Percentiles rank a stretch among this genome's conserved stretches.
These are phyloP conservation scores for Tachina lurida DNA, from an alignment of 2,888 invertebrate genomes.

Conservation along the genomic window DNA sequence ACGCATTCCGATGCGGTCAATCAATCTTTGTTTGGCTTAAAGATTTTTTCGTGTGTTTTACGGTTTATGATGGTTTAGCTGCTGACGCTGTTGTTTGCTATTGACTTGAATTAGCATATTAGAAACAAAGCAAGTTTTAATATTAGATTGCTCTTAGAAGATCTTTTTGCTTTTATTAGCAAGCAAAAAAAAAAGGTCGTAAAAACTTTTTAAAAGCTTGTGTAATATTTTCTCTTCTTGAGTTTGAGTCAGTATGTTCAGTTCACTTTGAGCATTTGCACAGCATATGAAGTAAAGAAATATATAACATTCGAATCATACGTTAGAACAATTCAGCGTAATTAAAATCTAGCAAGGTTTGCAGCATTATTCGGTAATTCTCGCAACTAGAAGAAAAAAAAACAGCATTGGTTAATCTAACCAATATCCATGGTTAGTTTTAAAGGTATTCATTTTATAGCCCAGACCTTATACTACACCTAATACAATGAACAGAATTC, in stretches of 20 bases:
- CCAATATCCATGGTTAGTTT: no score
- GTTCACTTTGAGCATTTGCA: not conserved
- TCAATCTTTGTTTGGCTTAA: not conserved
- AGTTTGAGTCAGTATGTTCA: not conserved
- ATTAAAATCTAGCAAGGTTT: no score
- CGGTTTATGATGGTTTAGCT: not conserved
- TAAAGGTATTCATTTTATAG: no score
- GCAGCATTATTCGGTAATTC: no score
- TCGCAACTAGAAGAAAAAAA: no score
- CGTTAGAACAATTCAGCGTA: no score
- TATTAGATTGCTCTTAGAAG: not conserved
- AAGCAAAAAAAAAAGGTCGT: not conserved
- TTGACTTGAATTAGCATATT: conserved; percentile 41
- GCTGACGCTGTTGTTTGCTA: not conserved
- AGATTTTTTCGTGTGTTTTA: not conserved
- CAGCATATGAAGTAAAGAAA: no score
- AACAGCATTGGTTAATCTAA: no score
- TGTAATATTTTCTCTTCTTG: not conserved
- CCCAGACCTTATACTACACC: no score
- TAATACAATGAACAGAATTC: no score
- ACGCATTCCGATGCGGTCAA: conserved; percentile 13
- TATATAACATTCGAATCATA: no score
- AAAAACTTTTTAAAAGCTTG: not conserved
- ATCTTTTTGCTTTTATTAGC: conserved; percentile 1
- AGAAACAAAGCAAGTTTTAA: conserved; percentile 5